phyloP scores from a whole-genome alignment of 2,797 vertebrate genomes.

The Siniperca scherzeri region DNA sequence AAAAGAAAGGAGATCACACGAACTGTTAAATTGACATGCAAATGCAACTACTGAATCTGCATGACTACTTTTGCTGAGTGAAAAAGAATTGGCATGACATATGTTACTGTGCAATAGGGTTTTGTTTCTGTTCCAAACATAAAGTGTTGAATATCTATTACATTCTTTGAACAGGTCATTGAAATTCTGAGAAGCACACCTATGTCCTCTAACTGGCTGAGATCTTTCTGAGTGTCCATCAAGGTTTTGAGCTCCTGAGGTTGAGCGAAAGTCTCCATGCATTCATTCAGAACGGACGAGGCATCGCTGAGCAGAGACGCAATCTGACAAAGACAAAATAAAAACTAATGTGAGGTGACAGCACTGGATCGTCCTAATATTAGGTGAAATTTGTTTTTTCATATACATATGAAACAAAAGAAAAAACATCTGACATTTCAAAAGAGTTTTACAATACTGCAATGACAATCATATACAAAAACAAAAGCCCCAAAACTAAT shows the following conservation, averaged over 20 bases:
- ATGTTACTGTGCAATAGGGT: not conserved
- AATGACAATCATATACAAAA: not conserved
- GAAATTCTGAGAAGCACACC: slow-evolving; percentile 63
- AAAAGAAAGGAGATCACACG: slow-evolving; percentile 21
- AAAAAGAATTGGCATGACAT: not conserved
- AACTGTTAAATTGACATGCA: not conserved
- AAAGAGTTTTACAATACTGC: not conserved
- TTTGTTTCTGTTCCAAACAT: not conserved
- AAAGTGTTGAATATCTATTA: not conserved
- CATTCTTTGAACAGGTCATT: not conserved
- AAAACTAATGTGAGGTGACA: not conserved
- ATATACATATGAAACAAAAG: not conserved
- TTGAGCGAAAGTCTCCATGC: slow-evolving; percentile 74
- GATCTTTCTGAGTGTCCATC: slow-evolving; percentile 76
- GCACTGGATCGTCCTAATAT: not conserved
- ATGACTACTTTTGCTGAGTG: not conserved
- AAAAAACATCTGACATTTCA: not conserved
- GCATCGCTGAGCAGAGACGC: slow-evolving; percentile 76
- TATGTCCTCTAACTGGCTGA: slow-evolving; percentile 73
- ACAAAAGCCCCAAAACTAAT: not conserved
- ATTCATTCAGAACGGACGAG: slow-evolving; percentile 74
- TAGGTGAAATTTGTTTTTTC: not conserved
- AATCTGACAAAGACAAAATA: slow-evolving; percentile 64
- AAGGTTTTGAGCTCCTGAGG: slow-evolving; percentile 72
- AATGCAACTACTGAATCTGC: not conserved